Conservation (phyloP, 2,888 invertebrate species). For the Calameuta idolon region DNA sequence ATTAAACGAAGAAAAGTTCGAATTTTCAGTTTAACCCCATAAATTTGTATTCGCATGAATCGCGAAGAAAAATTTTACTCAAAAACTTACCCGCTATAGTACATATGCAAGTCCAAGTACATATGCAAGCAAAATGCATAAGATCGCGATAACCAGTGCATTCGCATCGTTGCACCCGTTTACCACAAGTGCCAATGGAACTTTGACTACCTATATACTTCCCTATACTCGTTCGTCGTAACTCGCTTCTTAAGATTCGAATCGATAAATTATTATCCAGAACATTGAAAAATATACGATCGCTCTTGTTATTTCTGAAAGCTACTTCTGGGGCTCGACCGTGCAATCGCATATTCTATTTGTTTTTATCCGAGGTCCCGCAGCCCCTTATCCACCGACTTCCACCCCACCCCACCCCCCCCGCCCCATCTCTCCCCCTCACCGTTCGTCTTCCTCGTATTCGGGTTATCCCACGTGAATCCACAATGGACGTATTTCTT, state of each 20-base stretch:
- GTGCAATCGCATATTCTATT: neutral
- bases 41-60: neutral
- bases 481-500: no score
- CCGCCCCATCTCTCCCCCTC: fast-evolving
- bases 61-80: neutral
- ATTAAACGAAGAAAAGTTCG: neutral
- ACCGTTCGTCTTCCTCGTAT: neutral
- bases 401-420: no score
- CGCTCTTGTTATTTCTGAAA: neutral
- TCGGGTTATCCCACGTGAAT: neutral
- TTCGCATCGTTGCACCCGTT: neutral
- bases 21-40: neutral
- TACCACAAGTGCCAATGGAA: neutral
- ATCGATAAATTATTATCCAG: neutral
- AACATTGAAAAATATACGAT: neutral
- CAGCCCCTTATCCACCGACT: neutral
- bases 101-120: no score
- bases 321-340: neutral
- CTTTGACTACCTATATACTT: neutral
- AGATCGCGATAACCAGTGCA: neutral
- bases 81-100: fast-evolving
- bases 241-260: neutral
- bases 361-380: neutral
- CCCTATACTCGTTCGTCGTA: neutral
- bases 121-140: neutral